Evolutionary conservation across 2,797 vertebrate genomes (phyloP), one percentile per base, ranked within the genome.

Genomic region (Chiroxiphia lanceolata): DNA sequence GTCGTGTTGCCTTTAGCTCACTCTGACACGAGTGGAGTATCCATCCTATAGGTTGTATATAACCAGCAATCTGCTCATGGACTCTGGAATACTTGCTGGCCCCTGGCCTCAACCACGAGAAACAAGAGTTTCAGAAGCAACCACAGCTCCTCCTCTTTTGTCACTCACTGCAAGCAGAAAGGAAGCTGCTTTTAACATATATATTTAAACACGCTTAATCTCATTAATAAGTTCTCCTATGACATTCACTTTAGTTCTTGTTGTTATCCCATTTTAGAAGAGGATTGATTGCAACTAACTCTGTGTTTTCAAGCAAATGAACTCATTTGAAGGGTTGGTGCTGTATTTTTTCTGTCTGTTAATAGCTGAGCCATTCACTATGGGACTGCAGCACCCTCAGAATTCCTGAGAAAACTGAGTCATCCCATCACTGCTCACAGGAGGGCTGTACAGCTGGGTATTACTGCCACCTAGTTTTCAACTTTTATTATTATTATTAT

Each of bases 391-490:
- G 83, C 64, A 90, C 69, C 59, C 70, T 71, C 50, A 44, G 56
- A 84, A 95, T 91, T 96, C 94, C 77, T 89, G 68, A 82, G 70
- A 94, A 93, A 86, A 63, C 44, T 53, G 94, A 97, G 40, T 91
- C 94, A 96, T 92, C 76, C 76, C 72, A 76, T 20, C 79, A 20
- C 6, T 15, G 10, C 77, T 94, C 51, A 56, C 2, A 59, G 68
- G 60, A 89, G 19, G 18, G 12, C 69, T 94, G 31, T 91, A 94
- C 3, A 17, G 76, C 72, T 96, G 86, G 84, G 48, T 71, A 86
- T 96, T 95, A 95, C 96, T 97, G 96, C 96, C 97, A 97, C 80
- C 95, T 97, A 97, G 97, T 97, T 97, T 97, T 80, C 97, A 94
- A 33, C 29, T 74, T 47, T 91, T 81, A 89, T 76, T 77, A 77